These are phyloP conservation scores for Callaeas wilsoni DNA, from an alignment of 2,113 vertebrate genomes.

Conservation along the genomic window DNA sequence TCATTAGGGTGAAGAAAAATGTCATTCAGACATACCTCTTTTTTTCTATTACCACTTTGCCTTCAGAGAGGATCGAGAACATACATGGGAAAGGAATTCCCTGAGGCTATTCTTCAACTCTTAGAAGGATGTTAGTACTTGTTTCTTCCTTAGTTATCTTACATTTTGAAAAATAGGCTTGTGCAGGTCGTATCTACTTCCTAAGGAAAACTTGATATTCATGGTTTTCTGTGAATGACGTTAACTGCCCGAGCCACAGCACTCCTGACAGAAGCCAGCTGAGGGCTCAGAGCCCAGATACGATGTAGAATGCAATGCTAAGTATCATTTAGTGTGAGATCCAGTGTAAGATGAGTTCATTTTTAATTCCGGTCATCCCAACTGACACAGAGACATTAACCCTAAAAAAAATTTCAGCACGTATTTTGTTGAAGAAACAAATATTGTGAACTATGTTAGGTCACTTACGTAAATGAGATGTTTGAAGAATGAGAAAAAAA, in stretches of 20 bases:
- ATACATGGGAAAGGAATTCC: not conserved
- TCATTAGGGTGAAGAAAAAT: not conserved
- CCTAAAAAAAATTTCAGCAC: not conserved
- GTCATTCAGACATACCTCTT: not conserved
- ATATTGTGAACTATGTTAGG: not conserved
- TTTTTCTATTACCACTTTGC: not conserved
- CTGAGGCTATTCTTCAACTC: not conserved
- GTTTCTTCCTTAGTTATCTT: not conserved
- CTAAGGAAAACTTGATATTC: not conserved
- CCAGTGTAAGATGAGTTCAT: not conserved
- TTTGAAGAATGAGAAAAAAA: not conserved
- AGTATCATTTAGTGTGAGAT: not conserved
- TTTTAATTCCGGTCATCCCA: not conserved
- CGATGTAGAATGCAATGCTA: not conserved
- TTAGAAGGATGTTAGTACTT: not conserved
- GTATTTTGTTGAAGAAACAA: not conserved
- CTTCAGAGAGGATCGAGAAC: not conserved
- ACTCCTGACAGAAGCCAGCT: not conserved
- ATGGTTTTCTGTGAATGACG: not conserved
- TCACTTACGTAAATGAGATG: not conserved
- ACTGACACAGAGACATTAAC: not conserved
- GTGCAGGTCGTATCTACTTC: not conserved
- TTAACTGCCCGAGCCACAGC: not conserved
- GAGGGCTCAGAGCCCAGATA: not conserved
- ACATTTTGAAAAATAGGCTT: not conserved